A percentile compares a stretch with the other conserved stretches of the same genome.
Evolutionary conservation across 1,140 invertebrate species (phyloP).

Genomic region (Daktulosphaira vitifoliae): DNA sequence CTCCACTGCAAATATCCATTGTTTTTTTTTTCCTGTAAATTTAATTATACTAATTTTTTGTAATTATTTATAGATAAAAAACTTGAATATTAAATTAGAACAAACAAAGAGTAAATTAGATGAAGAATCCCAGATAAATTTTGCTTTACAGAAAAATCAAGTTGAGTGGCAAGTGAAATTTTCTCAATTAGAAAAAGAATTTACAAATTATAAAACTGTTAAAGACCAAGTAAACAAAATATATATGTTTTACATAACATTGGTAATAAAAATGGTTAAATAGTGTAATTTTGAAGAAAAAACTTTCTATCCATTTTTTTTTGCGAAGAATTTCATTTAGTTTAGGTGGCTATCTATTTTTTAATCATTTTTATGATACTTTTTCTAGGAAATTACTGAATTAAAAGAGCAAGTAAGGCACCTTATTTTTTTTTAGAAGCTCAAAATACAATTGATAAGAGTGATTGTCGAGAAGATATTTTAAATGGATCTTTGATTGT

Average conservation of each 20-base stretch:
- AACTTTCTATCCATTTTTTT: too few relatives aligned
- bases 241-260: too few relatives aligned
- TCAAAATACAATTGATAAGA: conserved; percentile 48
- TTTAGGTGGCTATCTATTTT: too few relatives aligned
- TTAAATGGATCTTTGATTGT: conserved; percentile 59
- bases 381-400: conserved; percentile 63
- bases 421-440: conserved; percentile 92
- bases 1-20: too few relatives aligned
- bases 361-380: too few relatives aligned
- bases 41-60: neutral
- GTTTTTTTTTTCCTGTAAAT: too few relatives aligned
- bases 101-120: conserved; percentile 56
- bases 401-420: conserved; percentile 87
- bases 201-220: conserved; percentile 47
- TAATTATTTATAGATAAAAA: conserved; percentile 42
- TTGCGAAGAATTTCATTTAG: conserved; percentile 37
- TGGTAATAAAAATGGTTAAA: too few relatives aligned
- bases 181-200: conserved; percentile 54
- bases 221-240: conserved; percentile 49
- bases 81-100: conserved; percentile 51
- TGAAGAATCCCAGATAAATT: conserved; percentile 69
- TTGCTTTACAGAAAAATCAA: conserved; percentile 68
- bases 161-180: conserved; percentile 63
- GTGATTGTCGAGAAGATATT: conserved; percentile 56
- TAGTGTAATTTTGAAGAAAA: too few relatives aligned